Base-by-base conservation (phyloP, 1,140 invertebrate species). In the Drosophila chauvacae region DNA sequence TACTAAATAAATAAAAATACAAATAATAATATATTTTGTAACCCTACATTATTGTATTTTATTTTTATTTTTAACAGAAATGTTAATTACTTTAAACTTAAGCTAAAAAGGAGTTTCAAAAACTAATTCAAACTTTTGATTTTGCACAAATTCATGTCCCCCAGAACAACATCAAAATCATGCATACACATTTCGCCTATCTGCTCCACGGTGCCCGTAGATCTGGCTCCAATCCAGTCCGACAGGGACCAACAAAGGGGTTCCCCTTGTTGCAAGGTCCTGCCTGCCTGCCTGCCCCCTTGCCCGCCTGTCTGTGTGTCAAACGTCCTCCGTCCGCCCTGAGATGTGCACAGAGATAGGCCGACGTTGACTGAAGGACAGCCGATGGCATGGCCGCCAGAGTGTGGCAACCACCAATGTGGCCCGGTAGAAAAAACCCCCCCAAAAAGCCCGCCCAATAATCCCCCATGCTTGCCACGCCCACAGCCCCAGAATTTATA, bases 321-420 rank as follows among this genome's bases (percentile, higher is more conserved):
- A 65, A 35, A n/a, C n/a, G 26, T 37, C 37, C 56, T 44, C 13
- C 20, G 13, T 39, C 50, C 23, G 9, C 39, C 45, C 20, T 41
- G 5, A 44, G 37, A 66, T 44, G 39, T 39, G 20, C 13, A 30
- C 20, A 41, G 23, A 85, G 83, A 85, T 87, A 82, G 83, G 79
- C 57, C 61, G 72, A 65, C 66, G 68, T 60, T 73, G 68, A 56
- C 14, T 59, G 33, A 65, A 63, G 30, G 59, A 42, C 56, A 57
- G 80, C 9, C 35, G 55, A 51, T 55, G 73, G 41, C 28, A 75
- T 79, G 70, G 80, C 77, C 64, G 76, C 33, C 76, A 83, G 77
- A 84, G 80, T 76, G 80, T 76, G 70, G 70, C 71, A 84, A 80
- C 80, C 73, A 81, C 80, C 80, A 82, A 74, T 77, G 70, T 50